A percentile compares a stretch with the other conserved stretches of the same genome.
phyloP scores from a whole-genome alignment of 2,113 vertebrate species.

The Lophotis ruficrista region DNA sequence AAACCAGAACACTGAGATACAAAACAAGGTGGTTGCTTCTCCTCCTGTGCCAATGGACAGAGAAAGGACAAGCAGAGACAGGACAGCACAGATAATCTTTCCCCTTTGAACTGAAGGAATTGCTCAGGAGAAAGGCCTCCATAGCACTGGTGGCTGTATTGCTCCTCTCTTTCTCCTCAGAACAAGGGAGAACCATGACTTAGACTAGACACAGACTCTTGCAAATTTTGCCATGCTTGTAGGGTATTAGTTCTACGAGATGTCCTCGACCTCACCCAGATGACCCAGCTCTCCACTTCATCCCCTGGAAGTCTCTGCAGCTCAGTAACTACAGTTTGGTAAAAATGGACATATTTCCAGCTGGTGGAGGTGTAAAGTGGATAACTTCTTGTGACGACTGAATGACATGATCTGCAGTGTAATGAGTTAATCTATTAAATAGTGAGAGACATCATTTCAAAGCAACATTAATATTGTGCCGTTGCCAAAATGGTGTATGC shows the following conservation, averaged over 20 bases:
- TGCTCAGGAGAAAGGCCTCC: fast-evolving
- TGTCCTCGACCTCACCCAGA: background rate
- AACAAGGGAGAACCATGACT: background rate
- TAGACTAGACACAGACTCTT: background rate
- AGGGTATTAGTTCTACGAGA: background rate
- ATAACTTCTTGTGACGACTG: background rate
- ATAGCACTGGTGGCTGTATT: background rate
- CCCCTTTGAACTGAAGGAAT: background rate
- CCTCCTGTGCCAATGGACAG: background rate
- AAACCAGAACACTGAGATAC: background rate
- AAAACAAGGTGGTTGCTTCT: background rate
- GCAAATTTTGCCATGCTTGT: background rate
- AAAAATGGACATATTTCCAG: background rate
- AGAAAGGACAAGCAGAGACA: background rate
- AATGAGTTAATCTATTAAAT: background rate
- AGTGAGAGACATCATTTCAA: background rate
- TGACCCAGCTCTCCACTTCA: background rate
- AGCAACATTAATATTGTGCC: background rate
- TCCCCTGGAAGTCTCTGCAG: background rate
- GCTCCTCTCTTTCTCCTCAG: background rate
- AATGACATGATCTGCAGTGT: background rate
- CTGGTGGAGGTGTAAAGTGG: background rate
- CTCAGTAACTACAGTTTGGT: background rate
- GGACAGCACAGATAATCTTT: background rate
- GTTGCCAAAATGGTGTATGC: background rate